Evolutionary conservation across 2,888 invertebrate species (phyloP).

Genomic region (Carpatolechia fugitivella): DNA sequence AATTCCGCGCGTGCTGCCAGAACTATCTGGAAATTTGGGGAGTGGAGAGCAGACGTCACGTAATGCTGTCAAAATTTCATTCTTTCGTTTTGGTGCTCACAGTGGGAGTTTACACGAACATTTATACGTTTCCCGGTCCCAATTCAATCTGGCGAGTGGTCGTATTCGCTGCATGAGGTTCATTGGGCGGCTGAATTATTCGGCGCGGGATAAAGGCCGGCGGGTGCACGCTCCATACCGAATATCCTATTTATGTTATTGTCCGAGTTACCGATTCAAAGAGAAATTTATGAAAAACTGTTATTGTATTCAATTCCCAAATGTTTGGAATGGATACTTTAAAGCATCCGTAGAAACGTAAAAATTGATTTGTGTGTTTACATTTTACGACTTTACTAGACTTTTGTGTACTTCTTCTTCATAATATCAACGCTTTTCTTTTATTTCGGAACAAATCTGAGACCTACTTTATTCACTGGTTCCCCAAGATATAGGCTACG

Average conservation of each 20-base stretch:
- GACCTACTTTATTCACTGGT: too few relatives aligned
- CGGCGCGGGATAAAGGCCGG: conserved; percentile 49
- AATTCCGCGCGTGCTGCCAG: background rate
- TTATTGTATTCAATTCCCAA: conserved; percentile 17
- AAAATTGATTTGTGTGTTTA: too few relatives aligned
- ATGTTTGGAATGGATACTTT: background rate
- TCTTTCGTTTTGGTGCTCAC: conserved; percentile 55
- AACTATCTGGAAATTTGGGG: conserved; percentile 23
- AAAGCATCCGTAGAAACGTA: too few relatives aligned
- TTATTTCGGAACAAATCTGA: too few relatives aligned
- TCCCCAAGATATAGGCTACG: too few relatives aligned
- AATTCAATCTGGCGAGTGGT: conserved; percentile 47
- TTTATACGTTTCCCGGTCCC: conserved; percentile 55
- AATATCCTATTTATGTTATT: conserved; percentile 46
- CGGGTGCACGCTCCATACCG: conserved; percentile 33
- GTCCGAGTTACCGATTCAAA: conserved; percentile 32
- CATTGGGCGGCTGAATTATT: conserved; percentile 69
- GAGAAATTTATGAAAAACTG: conserved; percentile 26
- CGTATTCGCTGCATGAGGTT: conserved; percentile 63
- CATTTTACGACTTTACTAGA: too few relatives aligned
- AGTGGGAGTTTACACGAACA: conserved; percentile 59
- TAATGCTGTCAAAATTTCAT: conserved; percentile 43
- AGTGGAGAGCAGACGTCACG: conserved; percentile 16
- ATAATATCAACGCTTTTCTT: too few relatives aligned
- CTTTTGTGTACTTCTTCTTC: too few relatives aligned